phyloP scores from a whole-genome alignment of 2,888 invertebrate genomes.

The Drosophila pseudotalamancana region DNA sequence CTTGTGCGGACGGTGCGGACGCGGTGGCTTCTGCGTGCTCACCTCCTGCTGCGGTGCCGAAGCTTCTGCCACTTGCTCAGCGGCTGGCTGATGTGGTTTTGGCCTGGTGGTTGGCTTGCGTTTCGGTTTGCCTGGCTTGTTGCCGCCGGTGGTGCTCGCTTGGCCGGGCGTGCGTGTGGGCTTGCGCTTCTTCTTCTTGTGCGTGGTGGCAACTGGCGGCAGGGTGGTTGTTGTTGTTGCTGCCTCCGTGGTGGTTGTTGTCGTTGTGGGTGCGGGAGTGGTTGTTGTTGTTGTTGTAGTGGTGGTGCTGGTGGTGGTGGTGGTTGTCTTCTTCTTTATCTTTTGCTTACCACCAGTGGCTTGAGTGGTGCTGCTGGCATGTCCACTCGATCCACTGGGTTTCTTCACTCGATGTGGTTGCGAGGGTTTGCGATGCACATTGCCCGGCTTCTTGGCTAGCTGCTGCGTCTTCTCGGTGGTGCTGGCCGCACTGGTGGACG shows the following conservation, averaged over 20 bases:
- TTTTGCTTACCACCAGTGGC: conserved; percentile 68
- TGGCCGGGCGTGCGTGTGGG: conserved; percentile 72
- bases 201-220: conserved; percentile 41
- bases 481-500: conserved; percentile 15
- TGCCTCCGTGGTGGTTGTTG: conserved; percentile 22
- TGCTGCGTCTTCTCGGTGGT: conserved; percentile 53
- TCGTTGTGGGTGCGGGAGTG: conserved; percentile 23
- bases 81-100: conserved; percentile 38
- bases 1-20: conserved; percentile 51
- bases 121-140: conserved; percentile 39
- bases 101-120: conserved; percentile 53
- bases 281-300: conserved; percentile 42
- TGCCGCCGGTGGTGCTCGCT: conserved; percentile 7
- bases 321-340: conserved; percentile 73
- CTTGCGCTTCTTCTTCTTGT: conserved; percentile 79
- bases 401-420: conserved; percentile 74
- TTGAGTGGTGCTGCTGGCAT: conserved; percentile 36
- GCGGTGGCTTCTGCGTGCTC: conserved; percentile 33
- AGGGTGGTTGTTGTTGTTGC: conserved; percentile 32
- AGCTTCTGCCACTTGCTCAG: conserved; percentile 25
- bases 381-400: conserved; percentile 48
- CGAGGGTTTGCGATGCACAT: conserved; percentile 61
- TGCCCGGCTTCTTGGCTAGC: conserved; percentile 64
- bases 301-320: conserved; percentile 30
- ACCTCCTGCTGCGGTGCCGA: conserved; percentile 55